Base-by-base conservation (phyloP, 2,113 vertebrate genomes). In the human (Homo sapiens) region DNA sequence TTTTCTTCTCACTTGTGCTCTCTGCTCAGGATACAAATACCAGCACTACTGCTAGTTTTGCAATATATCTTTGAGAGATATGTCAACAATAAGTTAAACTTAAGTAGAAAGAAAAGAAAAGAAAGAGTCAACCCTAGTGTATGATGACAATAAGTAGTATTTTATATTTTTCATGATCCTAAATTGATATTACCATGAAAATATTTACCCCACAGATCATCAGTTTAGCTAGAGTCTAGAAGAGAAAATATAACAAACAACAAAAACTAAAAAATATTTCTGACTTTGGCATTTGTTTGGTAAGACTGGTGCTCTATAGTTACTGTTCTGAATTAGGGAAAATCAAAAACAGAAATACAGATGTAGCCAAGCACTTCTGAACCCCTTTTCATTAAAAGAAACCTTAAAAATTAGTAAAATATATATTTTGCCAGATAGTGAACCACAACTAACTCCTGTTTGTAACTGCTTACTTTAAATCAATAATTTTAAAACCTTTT, bases 281-380 rank as follows among this genome's bases (percentile, higher is more conserved):
- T 82, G 59, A 92, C 89, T 27, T 43, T 93, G 68, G 95, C 85
- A 93, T 96, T 97, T 95, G 64, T 95, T 97, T 96, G 93, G 97
- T 61, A 85, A 97, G 91, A 35, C 18, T 76, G 89, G 83, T 61
- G n/a, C 48, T 79, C 61, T 55, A 75, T 48, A n/a, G 43, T 95
- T 92, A 90, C 95, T 96, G 82, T 89, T 97, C 75, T 92, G 82
- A 94, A 94, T 96, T 94, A 95, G 9, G n/a, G 86, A 98, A 97
- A 96, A 97, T 98, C 84, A 87, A 92, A 94, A 89, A 20, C 93
- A 97, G 85, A 96, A 94, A 94, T 87, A 50, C 43, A 92, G 89
- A 95, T 88, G 80, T 80, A 84, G 75, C 43, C 90, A 85, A 96
- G 95, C 22, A 68, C 55, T 92, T 90, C 87, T 61, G 76, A 81